A percentile compares a stretch with the other conserved stretches of the same genome.
phyloP scores from a whole-genome alignment of 2,888 invertebrate species.

The Zygothrica quintamaculata region DNA sequence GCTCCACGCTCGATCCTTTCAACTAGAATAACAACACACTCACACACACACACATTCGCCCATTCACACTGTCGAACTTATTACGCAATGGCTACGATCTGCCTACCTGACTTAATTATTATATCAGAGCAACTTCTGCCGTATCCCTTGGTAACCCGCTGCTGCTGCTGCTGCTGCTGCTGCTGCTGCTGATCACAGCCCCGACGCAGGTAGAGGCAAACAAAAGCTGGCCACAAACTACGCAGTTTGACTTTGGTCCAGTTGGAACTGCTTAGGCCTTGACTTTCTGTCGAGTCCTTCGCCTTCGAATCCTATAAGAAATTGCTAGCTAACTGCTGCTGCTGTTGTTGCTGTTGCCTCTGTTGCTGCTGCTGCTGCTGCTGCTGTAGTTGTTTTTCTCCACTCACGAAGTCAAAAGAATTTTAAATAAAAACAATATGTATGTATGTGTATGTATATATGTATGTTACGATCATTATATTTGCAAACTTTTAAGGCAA shows the following conservation, averaged over 20 bases:
- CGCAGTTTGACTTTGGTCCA: constrained; percentile 61
- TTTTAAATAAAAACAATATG: neutral
- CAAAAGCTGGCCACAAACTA: constrained; percentile 54
- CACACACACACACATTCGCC: constrained; percentile 17
- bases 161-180: no score
- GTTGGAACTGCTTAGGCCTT: constrained; percentile 50
- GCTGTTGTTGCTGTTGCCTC: no score
- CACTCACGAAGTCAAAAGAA: neutral
- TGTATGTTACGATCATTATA: constrained; percentile 6
- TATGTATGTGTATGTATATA: neutral
- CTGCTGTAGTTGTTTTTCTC: no score
- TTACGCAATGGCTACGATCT: constrained; percentile 76
- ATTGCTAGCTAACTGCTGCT: constrained; percentile 2
- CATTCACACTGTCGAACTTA: constrained; percentile 53
- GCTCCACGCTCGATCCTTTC: constrained; percentile 56
- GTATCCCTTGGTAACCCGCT: neutral
- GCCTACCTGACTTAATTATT: constrained; percentile 79
- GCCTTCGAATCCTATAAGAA: constrained; percentile 64
- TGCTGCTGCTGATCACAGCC: neutral
- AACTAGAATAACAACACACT: constrained; percentile 60
- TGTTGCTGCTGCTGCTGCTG: no score
- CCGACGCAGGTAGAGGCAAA: constrained; percentile 57
- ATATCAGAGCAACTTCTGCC: constrained; percentile 59
- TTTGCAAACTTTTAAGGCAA: constrained; percentile 10
- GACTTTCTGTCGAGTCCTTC: constrained; percentile 49